Conservation (phyloP, 2,797 vertebrate genomes). For the Microhierax caerulescens region DNA sequence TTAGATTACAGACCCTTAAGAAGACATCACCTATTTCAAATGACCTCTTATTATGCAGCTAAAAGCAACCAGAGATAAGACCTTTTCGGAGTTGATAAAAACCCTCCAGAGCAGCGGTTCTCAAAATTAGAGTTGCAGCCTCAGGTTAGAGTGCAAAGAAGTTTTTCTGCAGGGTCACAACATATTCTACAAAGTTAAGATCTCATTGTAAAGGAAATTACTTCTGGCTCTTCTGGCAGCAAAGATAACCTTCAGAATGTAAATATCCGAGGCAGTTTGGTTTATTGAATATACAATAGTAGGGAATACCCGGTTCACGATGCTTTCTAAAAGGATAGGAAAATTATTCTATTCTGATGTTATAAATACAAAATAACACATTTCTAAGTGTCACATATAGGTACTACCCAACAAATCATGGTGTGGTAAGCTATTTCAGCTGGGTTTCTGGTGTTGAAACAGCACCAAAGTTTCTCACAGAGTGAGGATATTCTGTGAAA, state of each 20-base stretch:
- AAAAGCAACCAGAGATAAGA: constrained; percentile 22
- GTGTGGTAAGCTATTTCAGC: background rate
- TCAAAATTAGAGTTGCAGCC: background rate
- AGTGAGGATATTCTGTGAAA: background rate
- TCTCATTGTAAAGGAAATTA: constrained; percentile 29
- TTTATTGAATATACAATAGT: background rate
- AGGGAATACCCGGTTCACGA: background rate
- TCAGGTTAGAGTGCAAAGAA: background rate
- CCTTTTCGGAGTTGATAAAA: constrained; percentile 11
- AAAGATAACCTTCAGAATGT: constrained; percentile 40
- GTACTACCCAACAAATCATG: background rate
- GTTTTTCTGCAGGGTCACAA: constrained; percentile 10
- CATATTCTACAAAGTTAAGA: background rate
- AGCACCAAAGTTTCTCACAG: background rate
- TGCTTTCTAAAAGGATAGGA: background rate
- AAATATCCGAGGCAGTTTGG: background rate
- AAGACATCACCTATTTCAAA: background rate
- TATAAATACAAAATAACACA: background rate
- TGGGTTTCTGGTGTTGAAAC: background rate
- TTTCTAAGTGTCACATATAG: background rate
- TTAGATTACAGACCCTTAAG: background rate
- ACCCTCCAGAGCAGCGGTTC: background rate
- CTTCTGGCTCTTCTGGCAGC: constrained; percentile 11
- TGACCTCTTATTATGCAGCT: constrained; percentile 9
- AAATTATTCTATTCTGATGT: background rate